These are phyloP conservation scores for Drosophila jambulina DNA, from an alignment of 1,140 invertebrate species.

Conservation along the genomic window DNA sequence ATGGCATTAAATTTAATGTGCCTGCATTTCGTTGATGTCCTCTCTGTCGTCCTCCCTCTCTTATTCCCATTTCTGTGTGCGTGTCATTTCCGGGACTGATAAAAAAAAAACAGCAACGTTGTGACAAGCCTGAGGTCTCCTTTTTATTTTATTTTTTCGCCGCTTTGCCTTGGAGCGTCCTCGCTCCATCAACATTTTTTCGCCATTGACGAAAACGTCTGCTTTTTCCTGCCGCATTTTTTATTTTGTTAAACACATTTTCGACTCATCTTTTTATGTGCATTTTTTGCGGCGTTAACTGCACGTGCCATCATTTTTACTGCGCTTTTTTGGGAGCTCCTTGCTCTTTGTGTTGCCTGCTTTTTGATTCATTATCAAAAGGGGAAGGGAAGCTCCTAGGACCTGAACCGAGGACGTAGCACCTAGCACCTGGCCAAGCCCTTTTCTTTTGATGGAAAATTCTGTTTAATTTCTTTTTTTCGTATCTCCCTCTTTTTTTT, in stretches of 20 bases:
- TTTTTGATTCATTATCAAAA: constrained; percentile 60
- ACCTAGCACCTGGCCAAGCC: constrained; percentile 32
- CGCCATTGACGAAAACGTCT: constrained; percentile 45
- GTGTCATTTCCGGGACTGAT: constrained; percentile 67
- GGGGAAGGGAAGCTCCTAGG: constrained; percentile 7
- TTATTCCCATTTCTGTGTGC: constrained; percentile 51
- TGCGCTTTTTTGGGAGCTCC: constrained; percentile 52
- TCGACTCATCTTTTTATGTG: constrained; percentile 69
- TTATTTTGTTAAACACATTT: constrained; percentile 67
- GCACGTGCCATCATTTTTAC: constrained; percentile 79
- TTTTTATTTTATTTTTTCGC: constrained; percentile 27
- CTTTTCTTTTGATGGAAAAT: constrained; percentile 31
- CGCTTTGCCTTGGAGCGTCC: constrained; percentile 11
- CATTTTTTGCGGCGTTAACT: constrained; percentile 78
- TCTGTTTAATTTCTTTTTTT: constrained; percentile 46
- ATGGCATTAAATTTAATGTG: constrained; percentile 55
- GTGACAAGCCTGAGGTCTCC: constrained; percentile 41
- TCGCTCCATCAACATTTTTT: constrained; percentile 64
- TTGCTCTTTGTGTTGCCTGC: constrained; percentile 40
- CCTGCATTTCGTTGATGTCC: constrained; percentile 41
- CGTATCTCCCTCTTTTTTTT: constrained; percentile 55
- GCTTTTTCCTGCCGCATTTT: constrained; percentile 28
- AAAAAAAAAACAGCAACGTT: constrained; percentile 38
- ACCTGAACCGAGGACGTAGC: constrained; percentile 11
- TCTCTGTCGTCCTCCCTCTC: neutral